phyloP scores from a whole-genome alignment of 2,113 vertebrate species.

The Leucosticte australis region DNA sequence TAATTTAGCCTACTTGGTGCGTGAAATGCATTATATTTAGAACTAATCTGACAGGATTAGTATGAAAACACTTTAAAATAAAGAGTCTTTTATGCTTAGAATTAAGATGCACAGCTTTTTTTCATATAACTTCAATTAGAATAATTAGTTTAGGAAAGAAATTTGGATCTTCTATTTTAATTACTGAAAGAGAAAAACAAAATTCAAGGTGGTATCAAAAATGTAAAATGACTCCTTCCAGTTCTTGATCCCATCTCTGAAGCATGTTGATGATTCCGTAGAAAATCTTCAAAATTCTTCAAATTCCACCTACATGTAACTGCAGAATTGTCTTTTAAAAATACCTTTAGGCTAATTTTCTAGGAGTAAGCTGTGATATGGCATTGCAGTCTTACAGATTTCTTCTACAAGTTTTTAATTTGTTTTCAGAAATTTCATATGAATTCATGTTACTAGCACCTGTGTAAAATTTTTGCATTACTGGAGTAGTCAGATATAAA shows the following conservation, averaged over 20 bases:
- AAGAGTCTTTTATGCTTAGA: neutral
- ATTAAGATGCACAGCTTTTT: neutral
- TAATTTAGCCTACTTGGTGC: neutral
- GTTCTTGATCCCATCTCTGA: neutral
- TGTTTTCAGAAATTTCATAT: neutral
- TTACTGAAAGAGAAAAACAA: neutral
- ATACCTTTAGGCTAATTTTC: neutral
- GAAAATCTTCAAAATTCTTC: neutral
- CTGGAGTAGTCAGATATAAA: neutral
- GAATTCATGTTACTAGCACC: neutral
- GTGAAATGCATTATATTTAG: neutral
- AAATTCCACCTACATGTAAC: neutral
- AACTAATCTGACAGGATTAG: neutral
- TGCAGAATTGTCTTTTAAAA: neutral
- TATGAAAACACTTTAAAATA: neutral
- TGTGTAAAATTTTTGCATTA: neutral
- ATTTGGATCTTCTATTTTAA: neutral
- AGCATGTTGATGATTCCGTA: neutral
- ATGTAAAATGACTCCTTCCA: neutral
- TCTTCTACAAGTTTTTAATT: neutral
- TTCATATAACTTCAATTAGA: neutral
- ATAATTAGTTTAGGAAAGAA: neutral
- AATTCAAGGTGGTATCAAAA: neutral
- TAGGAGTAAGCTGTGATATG: neutral
- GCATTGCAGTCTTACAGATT: neutral